Base-by-base conservation (phyloP, 2,113 vertebrate species). In the Limnothrissa miodon region DNA sequence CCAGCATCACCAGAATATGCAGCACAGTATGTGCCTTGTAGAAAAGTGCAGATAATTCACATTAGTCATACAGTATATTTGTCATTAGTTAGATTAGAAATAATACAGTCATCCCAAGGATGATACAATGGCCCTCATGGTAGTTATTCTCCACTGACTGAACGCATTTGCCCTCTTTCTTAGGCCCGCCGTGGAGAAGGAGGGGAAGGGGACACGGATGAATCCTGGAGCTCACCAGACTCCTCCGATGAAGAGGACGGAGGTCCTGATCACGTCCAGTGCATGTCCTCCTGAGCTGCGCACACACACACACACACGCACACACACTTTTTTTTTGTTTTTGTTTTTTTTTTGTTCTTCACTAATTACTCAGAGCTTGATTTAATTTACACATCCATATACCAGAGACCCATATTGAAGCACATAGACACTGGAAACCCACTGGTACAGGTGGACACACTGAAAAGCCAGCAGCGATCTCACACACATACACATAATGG, bases 211-310 rank as follows among this genome's bases (percentile, higher is more conserved):
- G 96, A 98, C 87, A 96, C 97, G 0, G 96, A 97, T 0, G 96
- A 97, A 83, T 98, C 96, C 48, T 96, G 95, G 93, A 98, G 96
- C 87, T 96, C 96, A 51, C 95, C 96, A 0, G 96, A 98, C 87
- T 97, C 95, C 36, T 97, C 97, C 0, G 96, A 98, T 1, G 96
- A 97, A 80, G 97, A 98, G 83, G 96, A 97, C 21, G 96, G 96
- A 79, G 97, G 96, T 66, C 96, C 96, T 0, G 97, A 98, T 87
- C 96, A 97, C 2, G 96, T 98, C 87, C 97, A 98, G 92, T 98
- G 97, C 94, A 97, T 98, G 96, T 97, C 97, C 5, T 98, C 97
- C 83, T 98, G 96, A 98, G 94, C 87, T 87, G 62, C 53, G 66
- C 48, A 66, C 25, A 78, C 25, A 83, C 23, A 59, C 42, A 80